Conservation (phyloP, 53 echinoderm and acorn worm genomes). For the Henricia sp. region DNA sequence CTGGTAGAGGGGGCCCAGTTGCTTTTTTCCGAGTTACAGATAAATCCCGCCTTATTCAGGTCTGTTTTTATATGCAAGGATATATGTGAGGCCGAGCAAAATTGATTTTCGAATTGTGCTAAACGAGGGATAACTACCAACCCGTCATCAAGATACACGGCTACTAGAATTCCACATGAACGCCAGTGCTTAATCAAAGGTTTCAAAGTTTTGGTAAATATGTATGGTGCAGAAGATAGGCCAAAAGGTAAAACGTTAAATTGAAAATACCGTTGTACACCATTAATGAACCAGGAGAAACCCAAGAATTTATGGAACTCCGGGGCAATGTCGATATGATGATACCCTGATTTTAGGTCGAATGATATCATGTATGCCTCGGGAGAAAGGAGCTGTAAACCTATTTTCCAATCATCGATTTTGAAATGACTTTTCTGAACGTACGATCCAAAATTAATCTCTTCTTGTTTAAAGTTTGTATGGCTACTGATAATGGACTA, state of each 20-base stretch:
- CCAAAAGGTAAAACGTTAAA: slow-evolving; percentile 15
- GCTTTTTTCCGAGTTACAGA: no score
- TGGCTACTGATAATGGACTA: neutral
- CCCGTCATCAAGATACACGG: slow-evolving; percentile 7
- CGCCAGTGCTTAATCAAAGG: neutral
- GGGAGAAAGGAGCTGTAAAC: neutral
- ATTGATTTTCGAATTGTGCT: neutral
- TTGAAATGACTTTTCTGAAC: neutral
- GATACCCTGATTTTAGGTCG: slow-evolving; percentile 20
- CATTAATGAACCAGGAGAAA: neutral
- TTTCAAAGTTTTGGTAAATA: slow-evolving; percentile 5
- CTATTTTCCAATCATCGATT: slow-evolving; percentile 14
- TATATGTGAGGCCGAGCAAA: neutral
- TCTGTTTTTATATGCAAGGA: neutral
- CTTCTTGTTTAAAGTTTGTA: neutral
- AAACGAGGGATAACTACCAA: neutral
- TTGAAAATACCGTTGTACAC: neutral
- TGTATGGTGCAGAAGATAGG: neutral
- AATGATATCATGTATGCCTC: neutral
- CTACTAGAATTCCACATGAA: neutral
- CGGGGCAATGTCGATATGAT: neutral
- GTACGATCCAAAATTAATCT: slow-evolving; percentile 2
- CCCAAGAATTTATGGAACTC: neutral
- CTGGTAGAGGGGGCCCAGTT: no score
- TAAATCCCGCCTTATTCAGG: no score